These are phyloP conservation scores for Ameiurus melas DNA, from an alignment of 2,113 vertebrate genomes.

Conservation along the genomic window DNA sequence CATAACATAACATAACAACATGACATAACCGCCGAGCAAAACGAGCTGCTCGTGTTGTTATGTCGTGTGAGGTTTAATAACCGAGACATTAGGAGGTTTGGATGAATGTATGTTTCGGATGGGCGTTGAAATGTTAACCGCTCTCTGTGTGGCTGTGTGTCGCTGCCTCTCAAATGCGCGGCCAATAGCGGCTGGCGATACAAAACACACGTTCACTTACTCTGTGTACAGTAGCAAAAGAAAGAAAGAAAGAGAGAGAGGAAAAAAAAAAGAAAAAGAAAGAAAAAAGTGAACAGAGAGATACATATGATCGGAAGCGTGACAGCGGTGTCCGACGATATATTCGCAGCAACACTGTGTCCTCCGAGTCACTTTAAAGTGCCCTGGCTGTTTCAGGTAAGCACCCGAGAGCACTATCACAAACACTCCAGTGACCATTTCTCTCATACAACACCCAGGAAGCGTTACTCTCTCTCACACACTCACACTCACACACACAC, in stretches of 20 bases:
- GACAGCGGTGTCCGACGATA: slow-evolving; percentile 62
- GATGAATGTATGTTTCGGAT: slow-evolving; percentile 72
- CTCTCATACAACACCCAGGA: slow-evolving; percentile 72
- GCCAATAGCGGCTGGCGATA: slow-evolving; percentile 76
- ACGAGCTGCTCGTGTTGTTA: neutral
- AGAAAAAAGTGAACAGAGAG: slow-evolving; percentile 60
- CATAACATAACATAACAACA: neutral
- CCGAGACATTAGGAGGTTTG: slow-evolving; percentile 65
- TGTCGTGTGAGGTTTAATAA: slow-evolving; percentile 57
- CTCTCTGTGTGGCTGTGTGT: slow-evolving; percentile 69
- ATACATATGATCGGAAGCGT: slow-evolving; percentile 51
- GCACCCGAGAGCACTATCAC: slow-evolving; percentile 55
- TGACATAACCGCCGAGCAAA: neutral
- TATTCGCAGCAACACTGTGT: slow-evolving; percentile 57
- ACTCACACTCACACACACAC: slow-evolving; percentile 36
- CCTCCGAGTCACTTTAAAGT: slow-evolving; percentile 63
- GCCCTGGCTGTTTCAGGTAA: slow-evolving; percentile 69
- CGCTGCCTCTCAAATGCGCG: slow-evolving; percentile 73
- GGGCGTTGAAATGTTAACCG: slow-evolving; percentile 70
- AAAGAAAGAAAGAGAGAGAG: slow-evolving; percentile 62
- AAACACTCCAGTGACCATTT: slow-evolving; percentile 54
- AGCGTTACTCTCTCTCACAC: slow-evolving; percentile 59
- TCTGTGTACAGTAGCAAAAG: slow-evolving; percentile 82
- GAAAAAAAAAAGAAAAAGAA: slow-evolving; percentile 72
- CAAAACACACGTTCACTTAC: slow-evolving; percentile 75